These are phyloP conservation scores for Columbina picui DNA, from an alignment of 2,113 vertebrate species.

Conservation along the genomic window DNA sequence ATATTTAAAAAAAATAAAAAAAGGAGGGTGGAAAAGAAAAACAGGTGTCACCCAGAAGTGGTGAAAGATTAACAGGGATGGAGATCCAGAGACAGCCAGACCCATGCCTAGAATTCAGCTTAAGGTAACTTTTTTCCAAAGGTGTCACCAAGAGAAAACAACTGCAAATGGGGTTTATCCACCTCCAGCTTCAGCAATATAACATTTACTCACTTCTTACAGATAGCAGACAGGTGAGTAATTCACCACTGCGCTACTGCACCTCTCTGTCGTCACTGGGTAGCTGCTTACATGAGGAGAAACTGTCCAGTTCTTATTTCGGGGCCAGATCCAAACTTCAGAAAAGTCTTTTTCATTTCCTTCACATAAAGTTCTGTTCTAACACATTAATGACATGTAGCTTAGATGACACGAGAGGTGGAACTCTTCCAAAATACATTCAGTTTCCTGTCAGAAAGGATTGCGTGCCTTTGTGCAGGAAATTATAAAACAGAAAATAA, in stretches of 20 bases:
- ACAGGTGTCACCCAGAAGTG: not conserved
- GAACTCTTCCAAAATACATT: constrained; percentile 48
- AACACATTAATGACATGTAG: not conserved
- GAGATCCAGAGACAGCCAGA: not conserved
- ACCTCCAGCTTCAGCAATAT: not conserved
- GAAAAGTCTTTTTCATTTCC: not conserved
- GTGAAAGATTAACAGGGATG: not conserved
- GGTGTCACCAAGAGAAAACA: constrained; percentile 7
- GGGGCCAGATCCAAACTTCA: not conserved
- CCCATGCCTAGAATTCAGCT: not conserved
- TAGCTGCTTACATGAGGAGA: not conserved
- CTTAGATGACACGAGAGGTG: constrained; percentile 16
- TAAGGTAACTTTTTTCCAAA: not conserved
- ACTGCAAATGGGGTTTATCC: not conserved
- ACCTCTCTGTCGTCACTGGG: not conserved
- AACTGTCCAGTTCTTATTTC: not conserved
- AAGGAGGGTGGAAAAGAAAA: not conserved
- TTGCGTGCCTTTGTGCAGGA: constrained; percentile 31
- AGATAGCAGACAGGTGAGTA: constrained; percentile 20
- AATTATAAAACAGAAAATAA: constrained; percentile 68
- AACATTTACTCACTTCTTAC: constrained; percentile 3
- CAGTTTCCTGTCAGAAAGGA: constrained; percentile 45
- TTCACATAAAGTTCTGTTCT: not conserved
- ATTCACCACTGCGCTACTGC: not conserved
- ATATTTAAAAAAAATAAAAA: not conserved